Conservation (phyloP, 2,113 vertebrate genomes). For the Nothobranchius kuhntae region DNA sequence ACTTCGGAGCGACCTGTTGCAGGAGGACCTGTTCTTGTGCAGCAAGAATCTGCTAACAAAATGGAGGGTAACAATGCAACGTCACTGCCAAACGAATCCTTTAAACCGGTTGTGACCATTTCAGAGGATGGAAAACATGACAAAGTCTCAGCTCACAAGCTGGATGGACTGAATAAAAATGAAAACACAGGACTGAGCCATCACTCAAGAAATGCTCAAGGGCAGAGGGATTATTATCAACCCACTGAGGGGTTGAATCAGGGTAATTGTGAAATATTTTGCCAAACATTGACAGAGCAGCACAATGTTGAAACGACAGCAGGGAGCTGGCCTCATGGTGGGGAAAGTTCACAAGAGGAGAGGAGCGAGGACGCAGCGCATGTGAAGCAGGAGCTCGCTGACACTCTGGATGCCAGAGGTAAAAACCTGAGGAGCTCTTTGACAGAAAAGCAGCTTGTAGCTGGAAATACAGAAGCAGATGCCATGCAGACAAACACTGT, state of each 20-base stretch:
- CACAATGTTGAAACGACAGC: constrained; percentile 31
- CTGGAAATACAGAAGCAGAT: constrained; percentile 18
- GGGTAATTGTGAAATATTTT: constrained; percentile 41
- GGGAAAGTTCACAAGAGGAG: constrained; percentile 40
- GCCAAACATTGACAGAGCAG: constrained; percentile 47
- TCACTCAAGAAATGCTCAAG: constrained; percentile 21
- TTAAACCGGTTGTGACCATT: constrained; percentile 26
- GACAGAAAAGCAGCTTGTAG: background rate
- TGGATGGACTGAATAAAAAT: constrained; percentile 47
- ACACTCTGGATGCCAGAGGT: constrained; percentile 34
- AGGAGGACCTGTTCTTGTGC: constrained; percentile 13
- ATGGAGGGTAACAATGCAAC: constrained; percentile 37
- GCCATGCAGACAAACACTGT: background rate
- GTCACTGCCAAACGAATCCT: constrained; percentile 18
- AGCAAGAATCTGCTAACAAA: constrained; percentile 9
- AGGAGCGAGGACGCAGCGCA: constrained; percentile 16
- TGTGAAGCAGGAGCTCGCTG: constrained; percentile 1
- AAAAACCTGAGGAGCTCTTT: constrained; percentile 36
- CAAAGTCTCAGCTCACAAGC: constrained; percentile 26
- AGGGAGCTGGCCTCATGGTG: constrained; percentile 18
- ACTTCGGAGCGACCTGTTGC: constrained; percentile 24
- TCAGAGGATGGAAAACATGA: constrained; percentile 24
- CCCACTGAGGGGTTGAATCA: constrained; percentile 21
- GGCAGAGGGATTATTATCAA: constrained; percentile 21
- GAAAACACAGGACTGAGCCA: constrained; percentile 43